A percentile compares a stretch with the other conserved stretches of the same genome.
Evolutionary conservation across 1,140 invertebrate species (phyloP).

Genomic region (Bombyx mori): ASM3026992v2 NC_085119.1:6338501-6339000

Average conservation of each 20-base stretch:
- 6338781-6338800: constrained; percentile 75
- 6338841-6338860: constrained; percentile 89
- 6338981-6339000: constrained; percentile 91
- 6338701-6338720: no score
- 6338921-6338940: constrained; percentile 76
- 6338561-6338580: constrained; percentile 80
- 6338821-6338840: constrained; percentile 85
- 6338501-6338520: constrained; percentile 33
- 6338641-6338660: constrained; percentile 91
- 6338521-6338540: constrained; percentile 74
- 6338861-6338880: constrained; percentile 78
- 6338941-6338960: constrained; percentile 91
- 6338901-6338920: constrained; percentile 81
- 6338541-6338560: constrained; percentile 90
- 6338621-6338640: constrained; percentile 84
- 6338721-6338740: no score
- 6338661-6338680: constrained; percentile 87
- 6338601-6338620: constrained; percentile 82
- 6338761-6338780: not conserved
- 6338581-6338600: constrained; percentile 75
- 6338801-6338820: constrained; percentile 84
- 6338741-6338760: no score
- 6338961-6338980: constrained; percentile 88
- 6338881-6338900: constrained; percentile 88
- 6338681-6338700: constrained; percentile 84